Percentiles rank a stretch among this genome's conserved stretches.
Conservation (phyloP, 2,113 vertebrate species). For the Raja brachyura region DNA sequence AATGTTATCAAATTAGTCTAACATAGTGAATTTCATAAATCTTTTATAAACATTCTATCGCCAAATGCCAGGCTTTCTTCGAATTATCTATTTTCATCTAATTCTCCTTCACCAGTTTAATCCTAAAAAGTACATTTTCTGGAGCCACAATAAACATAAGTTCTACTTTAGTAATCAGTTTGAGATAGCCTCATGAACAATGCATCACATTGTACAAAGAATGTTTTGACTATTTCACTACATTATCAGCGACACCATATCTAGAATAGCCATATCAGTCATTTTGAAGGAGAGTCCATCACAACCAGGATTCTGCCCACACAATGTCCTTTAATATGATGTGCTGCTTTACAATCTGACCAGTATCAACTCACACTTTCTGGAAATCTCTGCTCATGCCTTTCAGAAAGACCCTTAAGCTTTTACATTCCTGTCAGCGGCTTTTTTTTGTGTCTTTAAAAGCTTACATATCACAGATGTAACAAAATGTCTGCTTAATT, state of each 20-base stretch:
- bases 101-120: neutral
- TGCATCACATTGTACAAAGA: neutral
- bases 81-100: neutral
- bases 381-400: neutral
- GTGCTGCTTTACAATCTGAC: neutral
- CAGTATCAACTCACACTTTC: neutral
- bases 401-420: neutral
- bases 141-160: neutral
- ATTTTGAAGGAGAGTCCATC: conserved; percentile 19
- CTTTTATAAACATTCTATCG: neutral
- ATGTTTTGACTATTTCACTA: neutral
- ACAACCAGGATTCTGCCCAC: neutral
- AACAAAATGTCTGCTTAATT: neutral
- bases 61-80: neutral
- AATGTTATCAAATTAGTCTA: neutral
- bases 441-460: neutral
- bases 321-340: conserved; percentile 5
- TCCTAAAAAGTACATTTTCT: neutral
- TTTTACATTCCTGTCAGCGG: neutral
- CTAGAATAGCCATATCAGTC: neutral
- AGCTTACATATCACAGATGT: neutral
- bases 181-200: neutral
- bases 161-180: neutral
- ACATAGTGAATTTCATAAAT: neutral
- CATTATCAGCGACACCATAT: conserved; percentile 17